Evolutionary conservation across 1,140 invertebrate genomes (phyloP).

Genomic region (Heliconius himera): DNA sequence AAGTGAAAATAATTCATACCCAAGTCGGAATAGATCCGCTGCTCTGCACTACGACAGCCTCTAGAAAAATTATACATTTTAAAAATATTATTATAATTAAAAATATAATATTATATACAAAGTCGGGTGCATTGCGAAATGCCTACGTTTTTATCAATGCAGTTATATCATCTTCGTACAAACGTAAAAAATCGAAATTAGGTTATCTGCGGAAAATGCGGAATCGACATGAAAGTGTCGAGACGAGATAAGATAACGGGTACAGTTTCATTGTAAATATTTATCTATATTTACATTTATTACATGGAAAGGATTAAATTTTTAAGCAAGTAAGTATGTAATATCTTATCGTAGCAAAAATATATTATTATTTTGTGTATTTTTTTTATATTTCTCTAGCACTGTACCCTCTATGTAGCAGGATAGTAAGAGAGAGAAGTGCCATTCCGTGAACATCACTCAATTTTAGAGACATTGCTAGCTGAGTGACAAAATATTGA

Average conservation of each 20-base stretch:
- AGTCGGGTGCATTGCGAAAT: background rate
- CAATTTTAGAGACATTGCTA: too few relatives aligned
- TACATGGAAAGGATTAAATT: background rate
- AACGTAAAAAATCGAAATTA: background rate
- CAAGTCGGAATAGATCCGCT: too few relatives aligned
- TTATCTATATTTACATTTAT: background rate
- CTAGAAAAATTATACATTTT: background rate
- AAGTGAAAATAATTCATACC: too few relatives aligned
- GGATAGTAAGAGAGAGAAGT: too few relatives aligned
- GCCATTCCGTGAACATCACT: too few relatives aligned
- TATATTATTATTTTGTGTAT: too few relatives aligned
- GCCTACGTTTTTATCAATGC: background rate
- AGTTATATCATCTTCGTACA: background rate
- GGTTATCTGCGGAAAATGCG: conserved; percentile 3
- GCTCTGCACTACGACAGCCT: background rate
- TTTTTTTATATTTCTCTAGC: too few relatives aligned
- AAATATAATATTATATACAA: background rate
- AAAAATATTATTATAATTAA: too few relatives aligned
- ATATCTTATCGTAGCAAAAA: too few relatives aligned
- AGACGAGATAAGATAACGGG: background rate
- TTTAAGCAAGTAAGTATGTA: background rate
- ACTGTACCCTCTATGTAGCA: too few relatives aligned
- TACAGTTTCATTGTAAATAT: background rate
- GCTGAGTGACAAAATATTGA: too few relatives aligned
- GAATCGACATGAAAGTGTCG: background rate